These are phyloP conservation scores for Plemyria rubiginata DNA, from an alignment of 2,888 invertebrate genomes.

Conservation along the genomic window DNA sequence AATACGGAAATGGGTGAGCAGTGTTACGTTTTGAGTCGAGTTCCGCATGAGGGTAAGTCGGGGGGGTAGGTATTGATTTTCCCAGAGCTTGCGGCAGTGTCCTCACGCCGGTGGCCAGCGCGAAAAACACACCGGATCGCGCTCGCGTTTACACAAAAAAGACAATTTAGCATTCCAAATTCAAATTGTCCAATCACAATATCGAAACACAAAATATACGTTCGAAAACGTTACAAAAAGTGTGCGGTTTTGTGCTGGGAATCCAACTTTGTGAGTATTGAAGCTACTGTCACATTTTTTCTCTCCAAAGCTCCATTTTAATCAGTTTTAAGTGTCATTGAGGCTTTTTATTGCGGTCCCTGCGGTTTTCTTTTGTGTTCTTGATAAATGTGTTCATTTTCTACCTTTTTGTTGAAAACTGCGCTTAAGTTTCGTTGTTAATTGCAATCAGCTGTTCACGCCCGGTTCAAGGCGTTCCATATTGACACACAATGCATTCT, in stretches of 20 bases:
- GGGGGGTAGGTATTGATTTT: constrained; percentile 81
- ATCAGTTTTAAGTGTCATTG: constrained; percentile 58
- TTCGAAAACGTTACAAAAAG: constrained; percentile 51
- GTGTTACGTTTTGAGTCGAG: constrained; percentile 67
- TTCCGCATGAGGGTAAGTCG: constrained; percentile 78
- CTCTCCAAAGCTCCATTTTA: constrained; percentile 59
- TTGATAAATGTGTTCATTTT: constrained; percentile 26
- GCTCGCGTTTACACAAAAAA: constrained; percentile 70
- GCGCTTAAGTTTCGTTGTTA: constrained; percentile 35
- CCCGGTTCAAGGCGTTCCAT: constrained; percentile 59
- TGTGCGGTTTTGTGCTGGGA: constrained; percentile 72
- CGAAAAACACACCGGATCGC: constrained; percentile 77
- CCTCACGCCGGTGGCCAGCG: constrained; percentile 78
- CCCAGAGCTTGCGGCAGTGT: constrained; percentile 81
- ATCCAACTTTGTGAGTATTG: constrained; percentile 71
- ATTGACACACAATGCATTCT: constrained; percentile 26
- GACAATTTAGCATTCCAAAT: constrained; percentile 59
- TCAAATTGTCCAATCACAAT: constrained; percentile 46
- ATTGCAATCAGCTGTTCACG: constrained; percentile 69
- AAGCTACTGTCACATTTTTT: constrained; percentile 51
- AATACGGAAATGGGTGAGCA: constrained; percentile 82
- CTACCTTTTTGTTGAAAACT: constrained; percentile 18
- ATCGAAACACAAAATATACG: constrained; percentile 43
- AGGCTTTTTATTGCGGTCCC: constrained; percentile 44
- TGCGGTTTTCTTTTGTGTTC: constrained; percentile 37